Conservation (phyloP, 1,140 invertebrate genomes). For the Caenorhabditis inopinata region DNA sequence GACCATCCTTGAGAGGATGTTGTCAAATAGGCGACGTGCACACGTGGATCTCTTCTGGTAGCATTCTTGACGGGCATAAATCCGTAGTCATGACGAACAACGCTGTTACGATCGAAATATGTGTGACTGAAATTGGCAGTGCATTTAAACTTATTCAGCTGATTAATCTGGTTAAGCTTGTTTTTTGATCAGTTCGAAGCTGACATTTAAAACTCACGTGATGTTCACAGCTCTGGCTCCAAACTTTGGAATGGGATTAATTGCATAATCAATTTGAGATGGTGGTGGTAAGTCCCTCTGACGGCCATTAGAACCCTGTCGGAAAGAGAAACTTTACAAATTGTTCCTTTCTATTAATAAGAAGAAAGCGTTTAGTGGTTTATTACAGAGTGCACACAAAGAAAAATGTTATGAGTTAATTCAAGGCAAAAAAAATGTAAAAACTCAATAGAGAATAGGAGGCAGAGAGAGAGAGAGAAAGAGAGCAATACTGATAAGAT, state of each 20-base stretch:
- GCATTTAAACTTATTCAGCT: too few relatives aligned
- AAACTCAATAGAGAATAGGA: not conserved
- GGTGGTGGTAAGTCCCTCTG: conserved; percentile 60
- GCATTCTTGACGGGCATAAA: conserved; percentile 66
- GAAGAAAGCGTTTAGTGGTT: not conserved
- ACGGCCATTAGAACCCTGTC: conserved; percentile 40
- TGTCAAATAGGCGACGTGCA: conserved; percentile 65
- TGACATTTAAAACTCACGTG: conserved; percentile 58
- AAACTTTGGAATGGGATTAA: conserved; percentile 66
- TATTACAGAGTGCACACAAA: too few relatives aligned
- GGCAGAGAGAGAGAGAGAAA: too few relatives aligned
- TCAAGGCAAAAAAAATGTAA: not conserved
- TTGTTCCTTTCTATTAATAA: not conserved
- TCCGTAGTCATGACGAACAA: conserved; percentile 62
- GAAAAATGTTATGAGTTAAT: too few relatives aligned
- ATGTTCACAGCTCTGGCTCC: conserved; percentile 65
- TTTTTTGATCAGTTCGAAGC: too few relatives aligned
- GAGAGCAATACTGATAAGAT: too few relatives aligned
- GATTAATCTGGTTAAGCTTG: too few relatives aligned
- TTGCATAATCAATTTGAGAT: conserved; percentile 65
- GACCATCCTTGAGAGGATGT: conserved; percentile 66
- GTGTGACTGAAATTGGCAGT: conserved; percentile 63
- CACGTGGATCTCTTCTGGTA: conserved; percentile 62
- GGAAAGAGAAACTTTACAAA: not conserved
- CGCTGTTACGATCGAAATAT: conserved; percentile 59